Evolutionary conservation across 1,140 invertebrate species (phyloP).

Genomic region (Bombyx mandarina): DNA sequence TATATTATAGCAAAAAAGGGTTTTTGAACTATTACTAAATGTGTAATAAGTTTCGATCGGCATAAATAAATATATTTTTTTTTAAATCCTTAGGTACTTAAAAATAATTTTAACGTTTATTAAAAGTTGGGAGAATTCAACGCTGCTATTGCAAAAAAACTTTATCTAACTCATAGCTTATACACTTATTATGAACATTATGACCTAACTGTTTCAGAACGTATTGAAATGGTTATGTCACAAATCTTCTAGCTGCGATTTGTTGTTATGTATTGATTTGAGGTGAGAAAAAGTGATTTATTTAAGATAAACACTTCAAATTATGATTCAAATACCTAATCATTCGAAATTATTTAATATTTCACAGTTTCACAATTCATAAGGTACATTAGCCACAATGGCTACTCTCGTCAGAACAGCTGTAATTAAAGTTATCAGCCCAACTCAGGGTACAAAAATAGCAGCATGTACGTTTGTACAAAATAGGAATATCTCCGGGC

Average conservation of each 20-base stretch:
- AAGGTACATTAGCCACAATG: slow-evolving; percentile 36
- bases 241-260: slow-evolving; percentile 17
- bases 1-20: no score
- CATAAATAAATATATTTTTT: no score
- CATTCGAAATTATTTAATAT: neutral
- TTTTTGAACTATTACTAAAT: no score
- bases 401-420: slow-evolving; percentile 45
- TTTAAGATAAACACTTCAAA: neutral
- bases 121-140: neutral
- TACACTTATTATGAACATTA: no score
- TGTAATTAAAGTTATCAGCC: slow-evolving; percentile 40
- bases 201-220: no score
- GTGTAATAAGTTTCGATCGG: no score
- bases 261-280: slow-evolving; percentile 23
- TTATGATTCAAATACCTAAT: no score
- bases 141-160: neutral
- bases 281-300: slow-evolving; percentile 17
- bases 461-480: slow-evolving; percentile 63
- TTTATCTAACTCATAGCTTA: neutral
- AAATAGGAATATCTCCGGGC: slow-evolving; percentile 72
- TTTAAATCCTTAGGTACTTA: neutral
- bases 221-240: slow-evolving; percentile 22
- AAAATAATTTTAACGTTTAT: neutral
- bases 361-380: slow-evolving; percentile 1
- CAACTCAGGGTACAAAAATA: slow-evolving; percentile 53